Evolutionary conservation across 2,888 invertebrate species (phyloP).

Genomic region (Caenorhabditis uteleia): DNA sequence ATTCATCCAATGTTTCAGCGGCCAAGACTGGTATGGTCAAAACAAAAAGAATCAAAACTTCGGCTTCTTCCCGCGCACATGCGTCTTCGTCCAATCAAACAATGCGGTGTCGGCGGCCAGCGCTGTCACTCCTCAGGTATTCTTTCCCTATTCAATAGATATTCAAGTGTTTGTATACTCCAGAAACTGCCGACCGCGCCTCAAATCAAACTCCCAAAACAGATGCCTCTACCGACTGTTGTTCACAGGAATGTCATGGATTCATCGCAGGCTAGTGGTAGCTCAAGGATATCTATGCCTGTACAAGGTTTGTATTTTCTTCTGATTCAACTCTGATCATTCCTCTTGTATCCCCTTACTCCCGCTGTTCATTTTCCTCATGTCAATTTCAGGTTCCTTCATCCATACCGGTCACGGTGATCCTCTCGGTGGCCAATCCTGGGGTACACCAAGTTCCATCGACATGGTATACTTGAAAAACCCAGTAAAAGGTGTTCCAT

Average conservation of each 20-base stretch:
- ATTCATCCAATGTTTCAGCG: slow-evolving; percentile 68
- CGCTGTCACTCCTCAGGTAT: slow-evolving; percentile 30
- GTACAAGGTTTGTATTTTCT: slow-evolving; percentile 10
- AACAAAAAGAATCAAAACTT: slow-evolving; percentile 87
- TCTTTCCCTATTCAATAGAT: neutral
- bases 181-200: slow-evolving; percentile 26
- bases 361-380: neutral
- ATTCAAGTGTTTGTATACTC: slow-evolving; percentile 1
- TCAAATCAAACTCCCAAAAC: slow-evolving; percentile 10
- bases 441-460: slow-evolving; percentile 83
- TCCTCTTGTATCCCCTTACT: neutral
- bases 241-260: no score
- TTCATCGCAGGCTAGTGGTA: no score
- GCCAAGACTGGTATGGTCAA: slow-evolving; percentile 87
- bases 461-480: slow-evolving; percentile 73
- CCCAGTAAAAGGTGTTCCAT: slow-evolving; percentile 51
- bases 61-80: slow-evolving; percentile 83
- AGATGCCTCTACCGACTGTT: neutral
- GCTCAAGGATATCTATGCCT: slow-evolving; percentile 18
- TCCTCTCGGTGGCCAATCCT: slow-evolving; percentile 74
- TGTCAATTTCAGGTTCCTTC: slow-evolving; percentile 74
- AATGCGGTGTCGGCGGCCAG: slow-evolving; percentile 14
- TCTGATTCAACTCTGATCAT: neutral
- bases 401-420: slow-evolving; percentile 78
- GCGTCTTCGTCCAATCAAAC: slow-evolving; percentile 41